Evolutionary conservation across 2,797 vertebrate genomes (phyloP).

Genomic region (Aulostomus chinensis): DNA sequence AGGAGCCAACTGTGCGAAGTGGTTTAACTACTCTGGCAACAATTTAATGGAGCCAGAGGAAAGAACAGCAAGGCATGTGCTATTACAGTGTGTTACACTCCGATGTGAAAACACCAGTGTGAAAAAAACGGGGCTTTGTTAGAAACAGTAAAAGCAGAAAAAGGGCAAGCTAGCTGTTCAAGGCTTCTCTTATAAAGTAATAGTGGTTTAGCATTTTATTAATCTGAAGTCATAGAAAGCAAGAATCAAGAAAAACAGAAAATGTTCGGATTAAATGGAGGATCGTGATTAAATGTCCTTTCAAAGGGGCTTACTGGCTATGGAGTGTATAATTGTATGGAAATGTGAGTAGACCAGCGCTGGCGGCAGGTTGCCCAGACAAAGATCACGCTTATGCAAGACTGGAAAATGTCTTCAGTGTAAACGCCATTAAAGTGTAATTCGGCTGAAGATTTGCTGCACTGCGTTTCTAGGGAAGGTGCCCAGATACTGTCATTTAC

Average conservation of each 20-base stretch:
- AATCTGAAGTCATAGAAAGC: neutral
- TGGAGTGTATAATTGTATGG: conserved; percentile 7
- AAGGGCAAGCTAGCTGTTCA: neutral
- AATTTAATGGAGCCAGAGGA: conserved; percentile 1
- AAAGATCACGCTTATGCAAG: conserved; percentile 17
- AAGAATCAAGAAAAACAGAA: neutral
- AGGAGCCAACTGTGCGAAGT: conserved; percentile 10
- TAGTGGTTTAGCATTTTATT: neutral
- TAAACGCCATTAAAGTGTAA: conserved; percentile 25
- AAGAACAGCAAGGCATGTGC: neutral
- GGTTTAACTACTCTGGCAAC: conserved; percentile 4
- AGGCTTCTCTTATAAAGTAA: neutral
- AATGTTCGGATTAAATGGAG: neutral
- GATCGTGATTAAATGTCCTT: conserved; percentile 2
- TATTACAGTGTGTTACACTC: neutral
- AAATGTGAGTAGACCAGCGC: conserved; percentile 1
- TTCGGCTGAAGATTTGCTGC: conserved; percentile 5
- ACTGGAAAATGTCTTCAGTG: conserved; percentile 8
- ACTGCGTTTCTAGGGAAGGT: conserved; percentile 9
- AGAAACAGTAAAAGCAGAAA: conserved; percentile 9
- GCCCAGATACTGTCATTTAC: neutral
- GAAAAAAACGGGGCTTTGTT: too few species aligned
- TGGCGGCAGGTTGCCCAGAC: conserved; percentile 13
- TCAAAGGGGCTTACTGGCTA: neutral
- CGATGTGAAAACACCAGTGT: neutral